Evolutionary conservation across 2,113 vertebrate genomes (phyloP).

Genomic region (Sinocyclocheilus grahami): DNA sequence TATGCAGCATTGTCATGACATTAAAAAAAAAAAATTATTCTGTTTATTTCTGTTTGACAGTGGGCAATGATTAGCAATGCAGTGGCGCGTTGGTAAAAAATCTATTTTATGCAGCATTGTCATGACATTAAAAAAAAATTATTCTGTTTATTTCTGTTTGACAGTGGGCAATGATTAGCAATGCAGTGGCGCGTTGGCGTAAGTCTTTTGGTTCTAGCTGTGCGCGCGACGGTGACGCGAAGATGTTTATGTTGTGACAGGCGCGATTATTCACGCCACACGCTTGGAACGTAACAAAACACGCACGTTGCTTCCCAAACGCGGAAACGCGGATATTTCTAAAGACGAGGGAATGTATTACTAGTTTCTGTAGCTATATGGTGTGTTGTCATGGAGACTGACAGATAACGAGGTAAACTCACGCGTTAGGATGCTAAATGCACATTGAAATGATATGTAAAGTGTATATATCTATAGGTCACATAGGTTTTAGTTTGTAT

Average conservation of each 20-base stretch:
- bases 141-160: background rate
- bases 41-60: background rate
- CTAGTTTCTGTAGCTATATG: background rate
- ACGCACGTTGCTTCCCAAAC: conserved; percentile 15
- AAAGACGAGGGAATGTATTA: background rate
- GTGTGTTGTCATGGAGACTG: conserved; percentile 24
- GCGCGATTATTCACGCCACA: conserved; percentile 52
- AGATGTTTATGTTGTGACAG: conserved; percentile 54
- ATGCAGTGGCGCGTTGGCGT: conserved; percentile 34
- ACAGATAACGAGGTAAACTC: background rate
- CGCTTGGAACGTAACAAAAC: conserved; percentile 44
- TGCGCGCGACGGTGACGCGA: conserved; percentile 15
- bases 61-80: conserved; percentile 23
- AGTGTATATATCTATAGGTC: background rate
- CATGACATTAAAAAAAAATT: background rate
- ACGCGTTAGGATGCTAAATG: background rate
- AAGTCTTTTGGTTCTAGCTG: background rate
- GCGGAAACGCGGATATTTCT: conserved; percentile 36
- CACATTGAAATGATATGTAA: background rate
- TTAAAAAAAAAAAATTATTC: no score
- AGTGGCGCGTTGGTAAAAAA: conserved; percentile 12
- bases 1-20: conserved; percentile 41
- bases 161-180: conserved; percentile 17
- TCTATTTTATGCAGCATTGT: background rate
- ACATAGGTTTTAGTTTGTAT: background rate